Percentiles rank a stretch among this genome's conserved stretches.
These are phyloP conservation scores for Hoplias malabaricus DNA, from an alignment of 2,113 vertebrate species.

Conservation along the genomic window DNA sequence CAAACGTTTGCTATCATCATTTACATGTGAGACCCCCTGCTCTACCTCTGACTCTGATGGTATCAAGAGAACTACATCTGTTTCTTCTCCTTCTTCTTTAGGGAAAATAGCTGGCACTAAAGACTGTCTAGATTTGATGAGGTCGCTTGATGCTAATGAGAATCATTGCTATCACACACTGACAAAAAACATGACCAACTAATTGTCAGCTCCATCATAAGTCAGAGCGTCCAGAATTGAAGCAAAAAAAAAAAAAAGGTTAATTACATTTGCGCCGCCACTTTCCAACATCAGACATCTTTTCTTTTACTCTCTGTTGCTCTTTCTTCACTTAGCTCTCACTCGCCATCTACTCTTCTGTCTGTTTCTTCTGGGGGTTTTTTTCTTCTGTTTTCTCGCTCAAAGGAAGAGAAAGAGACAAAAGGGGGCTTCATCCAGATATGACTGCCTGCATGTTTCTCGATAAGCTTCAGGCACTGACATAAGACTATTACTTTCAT, in stretches of 20 bases:
- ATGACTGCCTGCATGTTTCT: constrained; percentile 84
- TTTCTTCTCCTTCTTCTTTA: too few species aligned
- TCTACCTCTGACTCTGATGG: constrained; percentile 7
- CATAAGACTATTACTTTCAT: constrained; percentile 86
- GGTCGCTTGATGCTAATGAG: constrained; percentile 76
- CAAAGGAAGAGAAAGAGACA: constrained; percentile 50
- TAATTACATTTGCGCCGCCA: constrained; percentile 79
- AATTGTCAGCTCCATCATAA: constrained; percentile 74
- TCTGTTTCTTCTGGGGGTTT: not conserved
- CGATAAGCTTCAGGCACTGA: constrained; percentile 93
- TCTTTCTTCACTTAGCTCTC: constrained; percentile 14
- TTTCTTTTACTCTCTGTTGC: constrained; percentile 50
- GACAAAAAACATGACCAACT: constrained; percentile 69
- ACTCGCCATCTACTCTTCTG: constrained; percentile 6
- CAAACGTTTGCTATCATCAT: constrained; percentile 52
- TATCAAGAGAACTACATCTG: constrained; percentile 52
- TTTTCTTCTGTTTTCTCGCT: constrained; percentile 31
- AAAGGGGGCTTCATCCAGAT: constrained; percentile 79
- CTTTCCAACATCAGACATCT: constrained; percentile 73
- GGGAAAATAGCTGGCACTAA: too few species aligned
- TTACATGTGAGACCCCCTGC: constrained; percentile 35
- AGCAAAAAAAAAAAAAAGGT: too few species aligned
- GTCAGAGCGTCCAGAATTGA: constrained; percentile 64
- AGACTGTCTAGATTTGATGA: constrained; percentile 67
- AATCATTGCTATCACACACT: constrained; percentile 77